A percentile compares a stretch with the other conserved stretches of the same genome.
Evolutionary conservation across 2,888 invertebrate species (phyloP).

Genomic region (Spicauda simplicius): DNA sequence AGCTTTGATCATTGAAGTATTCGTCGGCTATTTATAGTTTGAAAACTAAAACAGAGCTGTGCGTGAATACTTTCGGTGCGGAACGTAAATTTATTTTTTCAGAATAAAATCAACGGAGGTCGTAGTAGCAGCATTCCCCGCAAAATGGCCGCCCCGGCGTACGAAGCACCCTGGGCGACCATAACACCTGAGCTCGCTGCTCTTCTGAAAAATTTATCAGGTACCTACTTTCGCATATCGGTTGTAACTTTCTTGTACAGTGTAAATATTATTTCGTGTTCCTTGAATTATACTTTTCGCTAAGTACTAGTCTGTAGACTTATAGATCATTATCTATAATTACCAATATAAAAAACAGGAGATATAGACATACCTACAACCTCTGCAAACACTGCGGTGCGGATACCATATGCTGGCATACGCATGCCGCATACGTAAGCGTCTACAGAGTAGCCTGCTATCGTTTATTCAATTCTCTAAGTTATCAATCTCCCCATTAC

Average conservation of each 20-base stretch:
- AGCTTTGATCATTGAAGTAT: constrained; percentile 1
- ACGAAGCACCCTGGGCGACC: constrained; percentile 29
- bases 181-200: constrained; percentile 40
- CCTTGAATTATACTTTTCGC: neutral
- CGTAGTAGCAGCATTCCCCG: constrained; percentile 30
- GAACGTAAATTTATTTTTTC: constrained; percentile 10
- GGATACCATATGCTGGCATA: neutral
- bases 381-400: neutral
- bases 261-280: neutral
- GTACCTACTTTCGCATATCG: constrained; percentile 34
- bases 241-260: neutral
- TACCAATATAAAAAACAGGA: neutral
- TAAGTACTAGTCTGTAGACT: too few relatives aligned
- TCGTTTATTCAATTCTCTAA: neutral
- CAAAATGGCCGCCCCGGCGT: constrained; percentile 12
- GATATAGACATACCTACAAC: neutral
- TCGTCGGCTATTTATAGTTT: neutral
- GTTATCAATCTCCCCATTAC: neutral
- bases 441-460: neutral
- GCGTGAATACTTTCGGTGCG: neutral
- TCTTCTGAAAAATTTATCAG: constrained; percentile 45
- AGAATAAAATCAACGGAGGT: constrained; percentile 30
- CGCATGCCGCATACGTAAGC: neutral
- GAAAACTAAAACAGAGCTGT: neutral
- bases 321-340: too few relatives aligned